These are phyloP conservation scores for Oxycera nigricornis DNA, from an alignment of 2,888 invertebrate genomes.

Conservation along the genomic window DNA sequence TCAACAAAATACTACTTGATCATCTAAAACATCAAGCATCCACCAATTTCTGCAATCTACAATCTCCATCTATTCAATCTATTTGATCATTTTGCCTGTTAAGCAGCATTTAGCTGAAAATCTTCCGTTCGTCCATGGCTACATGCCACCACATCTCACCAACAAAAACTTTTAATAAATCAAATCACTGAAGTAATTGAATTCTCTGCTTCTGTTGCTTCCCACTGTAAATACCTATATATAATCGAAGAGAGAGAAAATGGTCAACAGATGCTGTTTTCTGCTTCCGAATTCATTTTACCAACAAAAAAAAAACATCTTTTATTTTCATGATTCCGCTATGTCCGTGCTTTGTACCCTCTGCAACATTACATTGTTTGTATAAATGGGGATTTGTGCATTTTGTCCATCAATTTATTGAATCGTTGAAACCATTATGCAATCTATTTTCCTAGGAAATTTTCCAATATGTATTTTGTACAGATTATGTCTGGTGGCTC, in stretches of 20 bases:
- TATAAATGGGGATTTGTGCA: not conserved
- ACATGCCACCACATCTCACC: not conserved
- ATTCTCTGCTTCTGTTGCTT: not conserved
- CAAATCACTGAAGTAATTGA: slow-evolving; percentile 15
- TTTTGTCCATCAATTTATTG: not conserved
- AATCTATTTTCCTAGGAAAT: slow-evolving; percentile 5
- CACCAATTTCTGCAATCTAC: too few species aligned
- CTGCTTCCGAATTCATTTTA: not conserved
- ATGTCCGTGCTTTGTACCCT: not conserved
- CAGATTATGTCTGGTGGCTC: not conserved
- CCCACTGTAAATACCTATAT: not conserved
- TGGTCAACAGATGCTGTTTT: slow-evolving; percentile 6
- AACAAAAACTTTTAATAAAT: slow-evolving; percentile 8
- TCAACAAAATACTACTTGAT: too few species aligned
- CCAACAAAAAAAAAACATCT: too few species aligned
- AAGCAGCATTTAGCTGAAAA: too few species aligned
- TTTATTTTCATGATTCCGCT: too few species aligned
- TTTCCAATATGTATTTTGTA: not conserved
- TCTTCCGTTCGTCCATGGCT: too few species aligned
- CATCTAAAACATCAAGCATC: too few species aligned
- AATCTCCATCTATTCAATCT: too few species aligned
- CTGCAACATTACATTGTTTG: not conserved
- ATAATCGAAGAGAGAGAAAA: not conserved
- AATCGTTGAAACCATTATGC: not conserved
- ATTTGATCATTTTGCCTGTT: too few species aligned